phyloP scores from a whole-genome alignment of 2,888 invertebrate genomes.

The Agrypnus murinus region DNA sequence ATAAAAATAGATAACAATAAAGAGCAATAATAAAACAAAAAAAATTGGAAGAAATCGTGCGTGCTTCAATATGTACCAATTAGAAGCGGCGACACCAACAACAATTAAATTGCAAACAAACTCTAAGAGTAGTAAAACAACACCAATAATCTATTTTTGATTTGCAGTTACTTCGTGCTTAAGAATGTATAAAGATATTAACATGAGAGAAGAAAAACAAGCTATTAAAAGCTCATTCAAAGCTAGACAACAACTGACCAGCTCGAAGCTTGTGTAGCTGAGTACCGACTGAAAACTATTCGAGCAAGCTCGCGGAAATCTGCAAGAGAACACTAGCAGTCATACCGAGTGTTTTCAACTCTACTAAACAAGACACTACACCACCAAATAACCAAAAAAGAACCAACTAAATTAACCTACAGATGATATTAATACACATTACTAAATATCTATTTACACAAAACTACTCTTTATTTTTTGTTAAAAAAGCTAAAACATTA shows the following conservation, averaged over 20 bases:
- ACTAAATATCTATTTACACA: too few species aligned
- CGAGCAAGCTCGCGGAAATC: slow-evolving; percentile 86
- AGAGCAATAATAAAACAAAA: too few species aligned
- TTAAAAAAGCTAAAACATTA: too few species aligned
- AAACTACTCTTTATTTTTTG: too few species aligned
- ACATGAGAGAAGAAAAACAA: slow-evolving; percentile 23
- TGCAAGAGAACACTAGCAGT: slow-evolving; percentile 76
- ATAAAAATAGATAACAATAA: neutral
- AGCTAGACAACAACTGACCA: slow-evolving; percentile 70
- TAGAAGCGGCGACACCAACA: slow-evolving; percentile 24
- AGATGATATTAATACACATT: too few species aligned
- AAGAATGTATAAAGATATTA: slow-evolving; percentile 30
- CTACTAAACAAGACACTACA: slow-evolving; percentile 50
- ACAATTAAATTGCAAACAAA: slow-evolving; percentile 18
- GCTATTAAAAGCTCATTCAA: slow-evolving; percentile 55
- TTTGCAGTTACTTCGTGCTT: slow-evolving; percentile 47
- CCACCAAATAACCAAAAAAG: slow-evolving; percentile 50
- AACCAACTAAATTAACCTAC: slow-evolving; percentile 44
- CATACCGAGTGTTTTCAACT: slow-evolving; percentile 59
- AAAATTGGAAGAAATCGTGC: neutral
- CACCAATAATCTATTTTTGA: slow-evolving; percentile 16
- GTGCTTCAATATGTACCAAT: slow-evolving; percentile 8
- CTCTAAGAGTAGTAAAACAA: slow-evolving; percentile 8
- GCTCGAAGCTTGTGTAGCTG: slow-evolving; percentile 71
- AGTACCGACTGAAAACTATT: slow-evolving; percentile 81